Evolutionary conservation across 30 jellyfish, hydroid and myxozoan genomes (phyloP).

Genomic region (Pseudorhiza aurosa): DNA sequence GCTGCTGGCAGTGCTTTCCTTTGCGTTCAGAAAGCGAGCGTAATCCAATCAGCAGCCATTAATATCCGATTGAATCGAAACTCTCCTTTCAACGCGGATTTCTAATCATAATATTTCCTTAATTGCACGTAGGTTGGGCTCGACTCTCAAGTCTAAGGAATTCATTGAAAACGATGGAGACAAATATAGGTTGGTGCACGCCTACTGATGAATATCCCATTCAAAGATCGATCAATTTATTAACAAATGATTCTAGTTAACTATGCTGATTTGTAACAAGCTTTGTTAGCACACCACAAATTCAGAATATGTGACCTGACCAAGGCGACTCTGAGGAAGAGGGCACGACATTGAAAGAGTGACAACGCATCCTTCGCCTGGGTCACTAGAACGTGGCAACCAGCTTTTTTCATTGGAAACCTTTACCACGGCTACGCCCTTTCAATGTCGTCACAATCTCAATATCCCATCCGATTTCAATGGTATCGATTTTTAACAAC

Average conservation of each 20-base stretch:
- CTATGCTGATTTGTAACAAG: conserved; percentile 29
- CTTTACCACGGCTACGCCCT: too few species aligned
- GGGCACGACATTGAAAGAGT: background rate
- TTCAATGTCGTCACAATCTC: too few species aligned
- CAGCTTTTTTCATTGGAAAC: too few species aligned
- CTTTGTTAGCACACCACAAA: conserved; percentile 41
- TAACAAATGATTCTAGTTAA: background rate
- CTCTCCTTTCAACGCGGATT: conserved; percentile 14
- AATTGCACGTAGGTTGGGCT: background rate
- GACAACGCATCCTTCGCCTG: background rate
- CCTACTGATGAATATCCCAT: conserved; percentile 19
- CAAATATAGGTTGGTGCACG: conserved; percentile 36
- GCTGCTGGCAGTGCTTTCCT: too few species aligned
- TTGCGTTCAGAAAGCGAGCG: too few species aligned
- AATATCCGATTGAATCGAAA: conserved; percentile 7
- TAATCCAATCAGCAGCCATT: background rate
- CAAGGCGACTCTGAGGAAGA: background rate
- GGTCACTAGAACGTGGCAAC: too few species aligned
- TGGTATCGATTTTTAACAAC: too few species aligned
- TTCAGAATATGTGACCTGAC: conserved; percentile 43
- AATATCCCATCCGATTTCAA: too few species aligned
- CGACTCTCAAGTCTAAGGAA: background rate
- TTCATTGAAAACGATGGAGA: conserved; percentile 10
- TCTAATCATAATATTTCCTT: background rate
- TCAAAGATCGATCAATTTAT: conserved; percentile 14